Conservation (phyloP, 2,888 invertebrate species). For the Scaptomyza tumidula region DNA sequence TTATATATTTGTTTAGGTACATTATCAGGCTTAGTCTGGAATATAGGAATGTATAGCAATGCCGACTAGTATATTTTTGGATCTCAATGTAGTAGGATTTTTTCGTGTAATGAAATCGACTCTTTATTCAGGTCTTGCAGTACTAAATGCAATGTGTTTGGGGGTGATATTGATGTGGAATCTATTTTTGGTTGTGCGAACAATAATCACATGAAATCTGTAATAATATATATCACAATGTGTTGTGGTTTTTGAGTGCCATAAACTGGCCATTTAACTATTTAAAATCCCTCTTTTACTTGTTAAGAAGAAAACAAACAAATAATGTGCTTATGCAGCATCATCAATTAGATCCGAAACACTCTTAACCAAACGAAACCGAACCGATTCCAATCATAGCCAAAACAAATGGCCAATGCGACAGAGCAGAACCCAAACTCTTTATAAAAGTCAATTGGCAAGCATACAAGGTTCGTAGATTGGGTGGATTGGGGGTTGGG, state of each 20-base stretch:
- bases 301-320: conserved; percentile 18
- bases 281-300: conserved; percentile 30
- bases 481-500: neutral
- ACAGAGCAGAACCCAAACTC: conserved; percentile 44
- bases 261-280: neutral
- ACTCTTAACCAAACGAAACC: conserved; percentile 44
- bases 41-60: too few species aligned
- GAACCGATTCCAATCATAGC: conserved; percentile 63
- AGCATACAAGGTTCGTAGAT: conserved; percentile 19
- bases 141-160: too few species aligned
- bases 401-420: conserved; percentile 66
- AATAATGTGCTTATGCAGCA: conserved; percentile 48
- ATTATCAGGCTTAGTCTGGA: too few species aligned
- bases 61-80: too few species aligned
- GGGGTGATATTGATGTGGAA: too few species aligned
- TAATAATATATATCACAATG: too few species aligned
- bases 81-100: too few species aligned
- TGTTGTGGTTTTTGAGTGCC: neutral
- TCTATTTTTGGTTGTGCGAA: too few species aligned
- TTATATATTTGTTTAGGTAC: too few species aligned
- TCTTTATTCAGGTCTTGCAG: too few species aligned
- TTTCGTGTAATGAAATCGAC: too few species aligned
- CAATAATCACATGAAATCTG: too few species aligned
- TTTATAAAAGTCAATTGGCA: conserved; percentile 72
- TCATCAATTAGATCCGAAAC: conserved; percentile 51